Evolutionary conservation across 1,140 invertebrate genomes (phyloP).

Genomic region (Bilobella aurantiaca): DNA sequence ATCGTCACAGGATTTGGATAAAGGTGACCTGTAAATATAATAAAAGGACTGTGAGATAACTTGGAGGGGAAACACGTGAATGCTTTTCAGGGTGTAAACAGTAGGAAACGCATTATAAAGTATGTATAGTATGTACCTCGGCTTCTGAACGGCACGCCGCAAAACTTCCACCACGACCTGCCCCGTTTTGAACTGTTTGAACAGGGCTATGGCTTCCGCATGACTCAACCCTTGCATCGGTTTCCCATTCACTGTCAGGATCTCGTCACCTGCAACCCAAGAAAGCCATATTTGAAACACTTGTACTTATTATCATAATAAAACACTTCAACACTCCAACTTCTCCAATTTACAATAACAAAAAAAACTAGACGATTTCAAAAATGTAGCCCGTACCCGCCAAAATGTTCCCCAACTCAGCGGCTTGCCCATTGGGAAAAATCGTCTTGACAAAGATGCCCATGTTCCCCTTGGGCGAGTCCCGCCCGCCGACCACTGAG

Average conservation of each 20-base stretch:
- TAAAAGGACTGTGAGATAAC: too few relatives aligned
- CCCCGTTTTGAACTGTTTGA: constrained; percentile 77
- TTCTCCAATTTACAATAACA: too few relatives aligned
- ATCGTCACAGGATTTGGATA: constrained; percentile 35
- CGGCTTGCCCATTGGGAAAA: constrained; percentile 75
- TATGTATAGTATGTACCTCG: constrained; percentile 25
- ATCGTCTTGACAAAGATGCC: constrained; percentile 86
- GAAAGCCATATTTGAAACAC: neutral
- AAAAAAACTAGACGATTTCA: too few relatives aligned
- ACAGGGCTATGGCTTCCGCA: constrained; percentile 73
- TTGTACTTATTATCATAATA: too few relatives aligned
- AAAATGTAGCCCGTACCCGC: too few relatives aligned
- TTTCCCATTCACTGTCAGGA: constrained; percentile 75
- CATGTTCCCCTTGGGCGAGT: constrained; percentile 74
- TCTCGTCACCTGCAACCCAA: constrained; percentile 72
- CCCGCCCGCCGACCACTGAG: constrained; percentile 79
- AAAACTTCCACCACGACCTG: constrained; percentile 70
- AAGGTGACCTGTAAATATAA: constrained; percentile 32
- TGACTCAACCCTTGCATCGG: constrained; percentile 73
- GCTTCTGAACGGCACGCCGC: constrained; percentile 46
- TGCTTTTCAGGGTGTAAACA: too few relatives aligned
- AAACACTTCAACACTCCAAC: too few relatives aligned
- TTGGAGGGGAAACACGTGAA: neutral
- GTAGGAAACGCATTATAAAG: too few relatives aligned
- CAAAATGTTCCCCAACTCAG: constrained; percentile 61